Conservation (phyloP, 2,113 vertebrate species). For the Ahaetulla prasina region DNA sequence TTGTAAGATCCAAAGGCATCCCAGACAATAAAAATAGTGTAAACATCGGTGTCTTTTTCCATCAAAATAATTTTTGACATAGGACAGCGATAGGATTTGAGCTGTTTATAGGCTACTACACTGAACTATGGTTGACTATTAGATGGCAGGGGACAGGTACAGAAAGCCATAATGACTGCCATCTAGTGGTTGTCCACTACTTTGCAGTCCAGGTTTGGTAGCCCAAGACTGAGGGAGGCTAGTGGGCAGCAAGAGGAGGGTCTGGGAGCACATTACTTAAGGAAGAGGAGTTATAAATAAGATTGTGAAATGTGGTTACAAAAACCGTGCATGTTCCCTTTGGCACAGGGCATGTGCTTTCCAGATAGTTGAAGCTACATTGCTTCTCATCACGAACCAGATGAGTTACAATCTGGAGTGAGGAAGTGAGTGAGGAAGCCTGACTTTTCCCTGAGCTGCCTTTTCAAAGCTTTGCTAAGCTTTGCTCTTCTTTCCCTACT, state of each 20-base stretch:
- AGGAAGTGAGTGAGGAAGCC: too few species aligned
- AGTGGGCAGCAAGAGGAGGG: neutral
- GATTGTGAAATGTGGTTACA: neutral
- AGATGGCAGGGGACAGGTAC: neutral
- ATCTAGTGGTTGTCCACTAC: neutral
- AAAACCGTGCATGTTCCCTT: neutral
- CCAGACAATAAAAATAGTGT: neutral
- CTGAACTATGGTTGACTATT: neutral
- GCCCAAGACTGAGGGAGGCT: neutral
- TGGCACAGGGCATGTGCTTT: neutral
- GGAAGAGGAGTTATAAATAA: neutral
- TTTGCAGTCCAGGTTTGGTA: neutral
- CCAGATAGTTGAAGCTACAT: neutral
- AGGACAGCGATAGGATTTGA: neutral
- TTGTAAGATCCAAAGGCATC: neutral
- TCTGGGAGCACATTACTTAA: neutral
- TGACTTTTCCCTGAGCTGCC: neutral
- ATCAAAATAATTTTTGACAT: neutral
- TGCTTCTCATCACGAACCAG: neutral
- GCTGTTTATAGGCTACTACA: neutral
- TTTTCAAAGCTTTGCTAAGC: neutral
- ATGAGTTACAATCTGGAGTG: neutral
- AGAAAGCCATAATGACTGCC: neutral
- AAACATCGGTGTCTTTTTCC: neutral
- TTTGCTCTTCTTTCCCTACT: fast-evolving